These are phyloP conservation scores for Lysandra coridon DNA, from an alignment of 2,888 invertebrate species.

Conservation along the genomic window DNA sequence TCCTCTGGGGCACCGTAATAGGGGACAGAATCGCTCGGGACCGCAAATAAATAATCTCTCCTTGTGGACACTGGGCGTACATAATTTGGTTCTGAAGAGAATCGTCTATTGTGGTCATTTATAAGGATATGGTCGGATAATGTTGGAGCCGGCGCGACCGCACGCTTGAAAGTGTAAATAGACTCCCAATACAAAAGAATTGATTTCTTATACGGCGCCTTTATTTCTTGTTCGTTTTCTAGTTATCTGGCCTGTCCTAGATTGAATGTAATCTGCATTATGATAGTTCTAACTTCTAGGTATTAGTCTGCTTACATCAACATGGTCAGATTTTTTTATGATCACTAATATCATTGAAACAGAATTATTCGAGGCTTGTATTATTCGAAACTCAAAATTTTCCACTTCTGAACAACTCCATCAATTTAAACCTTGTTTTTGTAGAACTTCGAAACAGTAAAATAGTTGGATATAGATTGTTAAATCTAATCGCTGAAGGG, in stretches of 20 bases:
- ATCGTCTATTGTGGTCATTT: constrained; percentile 41
- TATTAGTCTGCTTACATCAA: too few species aligned
- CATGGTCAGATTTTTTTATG: too few species aligned
- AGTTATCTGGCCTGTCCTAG: background rate
- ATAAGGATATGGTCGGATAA: constrained; percentile 28
- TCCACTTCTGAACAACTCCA: too few species aligned
- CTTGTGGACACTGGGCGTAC: constrained; percentile 42
- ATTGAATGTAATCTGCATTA: background rate
- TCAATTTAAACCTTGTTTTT: background rate
- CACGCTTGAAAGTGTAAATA: constrained; percentile 2
- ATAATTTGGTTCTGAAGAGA: constrained; percentile 41
- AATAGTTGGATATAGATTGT: background rate
- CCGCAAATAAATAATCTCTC: constrained; percentile 33
- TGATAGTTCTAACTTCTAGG: background rate
- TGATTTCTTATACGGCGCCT: constrained; percentile 6
- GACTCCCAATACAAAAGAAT: constrained; percentile 18
- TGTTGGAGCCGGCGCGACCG: background rate
- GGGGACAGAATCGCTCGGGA: constrained; percentile 31
- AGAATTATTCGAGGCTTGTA: too few species aligned
- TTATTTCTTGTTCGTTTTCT: constrained; percentile 12
- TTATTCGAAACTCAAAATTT: too few species aligned
- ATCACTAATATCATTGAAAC: too few species aligned
- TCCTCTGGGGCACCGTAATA: background rate
- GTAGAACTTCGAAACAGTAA: background rate
- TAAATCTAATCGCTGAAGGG: background rate